phyloP scores from a whole-genome alignment of 35 echinoderm and acorn worm species.

The Holothuria glaberrima region DNA sequence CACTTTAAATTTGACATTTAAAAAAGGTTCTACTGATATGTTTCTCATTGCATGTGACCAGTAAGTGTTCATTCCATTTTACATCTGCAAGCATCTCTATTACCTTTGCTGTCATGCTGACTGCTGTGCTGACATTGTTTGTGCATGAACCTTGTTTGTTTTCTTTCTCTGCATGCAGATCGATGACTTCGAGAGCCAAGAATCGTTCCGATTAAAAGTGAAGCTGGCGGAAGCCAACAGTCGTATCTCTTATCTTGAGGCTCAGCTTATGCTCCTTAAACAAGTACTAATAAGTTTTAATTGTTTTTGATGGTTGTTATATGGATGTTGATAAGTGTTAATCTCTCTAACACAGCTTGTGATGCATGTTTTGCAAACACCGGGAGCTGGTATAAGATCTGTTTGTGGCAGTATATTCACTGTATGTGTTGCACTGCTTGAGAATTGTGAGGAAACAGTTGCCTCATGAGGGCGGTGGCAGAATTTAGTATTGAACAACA shows the following conservation, averaged over 20 bases:
- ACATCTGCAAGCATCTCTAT: neutral
- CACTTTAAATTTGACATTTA: no score
- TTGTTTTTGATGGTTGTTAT: neutral
- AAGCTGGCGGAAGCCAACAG: slow-evolving; percentile 61
- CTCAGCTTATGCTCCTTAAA: slow-evolving; percentile 41
- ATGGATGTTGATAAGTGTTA: neutral
- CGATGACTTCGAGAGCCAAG: slow-evolving; percentile 23
- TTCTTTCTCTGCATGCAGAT: slow-evolving; percentile 51
- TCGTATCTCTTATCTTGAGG: slow-evolving; percentile 38
- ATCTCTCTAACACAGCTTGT: no score
- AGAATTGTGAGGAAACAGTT: no score
- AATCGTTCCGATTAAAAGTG: slow-evolving; percentile 55
- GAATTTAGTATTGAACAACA: no score
- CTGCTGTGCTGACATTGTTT: slow-evolving; percentile 25
- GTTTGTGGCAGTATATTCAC: no score
- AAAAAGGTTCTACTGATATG: no score
- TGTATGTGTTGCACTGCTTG: no score
- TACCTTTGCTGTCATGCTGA: neutral
- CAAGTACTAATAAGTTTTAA: slow-evolving; percentile 49
- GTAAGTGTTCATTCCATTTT: neutral
- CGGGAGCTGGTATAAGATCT: no score
- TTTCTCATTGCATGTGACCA: no score
- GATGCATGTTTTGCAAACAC: neutral
- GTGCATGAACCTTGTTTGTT: slow-evolving; percentile 16
- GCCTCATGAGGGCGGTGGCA: no score